Conservation (phyloP, 2,797 vertebrate species). For the Etheostoma nigrum region DNA sequence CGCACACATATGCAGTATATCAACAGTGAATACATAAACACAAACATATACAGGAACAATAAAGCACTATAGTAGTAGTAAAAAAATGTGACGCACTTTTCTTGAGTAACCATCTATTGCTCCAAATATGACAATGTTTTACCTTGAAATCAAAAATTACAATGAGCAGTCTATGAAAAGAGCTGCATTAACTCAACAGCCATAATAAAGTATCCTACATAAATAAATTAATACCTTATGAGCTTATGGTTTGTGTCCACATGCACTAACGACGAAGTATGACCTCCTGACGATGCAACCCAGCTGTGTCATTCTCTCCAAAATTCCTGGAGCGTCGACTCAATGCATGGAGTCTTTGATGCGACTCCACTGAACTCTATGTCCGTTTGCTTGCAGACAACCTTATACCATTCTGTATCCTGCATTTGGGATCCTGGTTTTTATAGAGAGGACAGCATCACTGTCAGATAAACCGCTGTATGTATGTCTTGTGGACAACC, state of each 20-base stretch:
- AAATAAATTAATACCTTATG: background rate
- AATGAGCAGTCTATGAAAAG: background rate
- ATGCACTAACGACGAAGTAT: constrained; percentile 48
- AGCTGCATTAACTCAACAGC: too few relatives aligned
- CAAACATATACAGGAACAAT: background rate
- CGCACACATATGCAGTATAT: too few relatives aligned
- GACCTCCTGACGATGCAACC: constrained; percentile 46
- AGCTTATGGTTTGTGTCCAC: constrained; percentile 57
- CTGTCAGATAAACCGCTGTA: background rate
- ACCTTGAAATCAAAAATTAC: constrained; percentile 29
- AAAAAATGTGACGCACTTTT: constrained; percentile 23
- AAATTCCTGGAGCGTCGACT: constrained; percentile 44
- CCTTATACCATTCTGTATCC: constrained; percentile 52
- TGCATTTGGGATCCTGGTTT: constrained; percentile 36
- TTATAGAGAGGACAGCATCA: constrained; percentile 37
- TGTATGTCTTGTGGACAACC: constrained; percentile 28
- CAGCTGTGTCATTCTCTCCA: constrained; percentile 43
- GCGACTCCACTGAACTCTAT: constrained; percentile 36
- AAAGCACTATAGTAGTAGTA: background rate
- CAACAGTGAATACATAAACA: background rate
- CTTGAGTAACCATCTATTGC: constrained; percentile 39
- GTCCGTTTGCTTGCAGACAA: constrained; percentile 28
- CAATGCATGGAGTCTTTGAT: constrained; percentile 53
- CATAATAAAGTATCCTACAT: background rate
- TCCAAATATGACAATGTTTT: constrained; percentile 48